phyloP scores from a whole-genome alignment of 2,888 invertebrate genomes.

The Cylloceria caligata region DNA sequence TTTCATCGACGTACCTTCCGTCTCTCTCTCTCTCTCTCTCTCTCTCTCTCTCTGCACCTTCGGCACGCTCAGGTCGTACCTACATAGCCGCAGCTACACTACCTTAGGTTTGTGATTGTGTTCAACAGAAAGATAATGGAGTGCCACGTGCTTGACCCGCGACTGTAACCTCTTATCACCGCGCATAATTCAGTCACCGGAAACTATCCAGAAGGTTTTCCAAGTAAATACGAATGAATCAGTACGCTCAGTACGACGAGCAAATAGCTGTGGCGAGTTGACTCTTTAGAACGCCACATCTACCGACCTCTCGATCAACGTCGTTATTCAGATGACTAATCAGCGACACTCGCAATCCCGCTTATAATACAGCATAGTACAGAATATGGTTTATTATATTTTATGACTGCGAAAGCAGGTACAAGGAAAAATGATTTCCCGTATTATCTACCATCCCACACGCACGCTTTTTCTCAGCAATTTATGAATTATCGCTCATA shows the following conservation, averaged over 20 bases:
- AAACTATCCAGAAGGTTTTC: slow-evolving; percentile 31
- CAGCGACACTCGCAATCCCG: neutral
- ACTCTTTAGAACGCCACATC: slow-evolving; percentile 1
- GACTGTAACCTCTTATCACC: slow-evolving; percentile 36
- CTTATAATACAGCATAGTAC: neutral
- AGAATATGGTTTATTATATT: slow-evolving; percentile 21
- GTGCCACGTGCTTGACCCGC: slow-evolving; percentile 18
- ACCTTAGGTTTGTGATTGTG: too few relatives aligned
- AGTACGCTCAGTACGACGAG: slow-evolving; percentile 14
- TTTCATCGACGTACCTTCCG: too few relatives aligned
- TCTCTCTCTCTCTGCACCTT: too few relatives aligned
- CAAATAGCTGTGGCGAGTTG: neutral
- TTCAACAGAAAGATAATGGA: slow-evolving; percentile 8
- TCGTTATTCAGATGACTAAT: slow-evolving; percentile 54
- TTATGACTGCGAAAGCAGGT: neutral
- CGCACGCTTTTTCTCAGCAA: neutral
- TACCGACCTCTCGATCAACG: slow-evolving; percentile 38
- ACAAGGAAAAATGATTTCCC: slow-evolving; percentile 21
- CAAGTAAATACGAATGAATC: slow-evolving; percentile 46
- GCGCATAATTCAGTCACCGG: slow-evolving; percentile 42
- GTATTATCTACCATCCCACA: neutral
- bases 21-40: too few relatives aligned
- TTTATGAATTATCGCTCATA: neutral
- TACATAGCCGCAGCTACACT: too few relatives aligned
- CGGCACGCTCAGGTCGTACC: too few relatives aligned